A percentile compares a stretch with the other conserved stretches of the same genome.
Evolutionary conservation across 1,140 invertebrate species (phyloP).

Genomic region (Trichogramma pretiosum): DNA sequence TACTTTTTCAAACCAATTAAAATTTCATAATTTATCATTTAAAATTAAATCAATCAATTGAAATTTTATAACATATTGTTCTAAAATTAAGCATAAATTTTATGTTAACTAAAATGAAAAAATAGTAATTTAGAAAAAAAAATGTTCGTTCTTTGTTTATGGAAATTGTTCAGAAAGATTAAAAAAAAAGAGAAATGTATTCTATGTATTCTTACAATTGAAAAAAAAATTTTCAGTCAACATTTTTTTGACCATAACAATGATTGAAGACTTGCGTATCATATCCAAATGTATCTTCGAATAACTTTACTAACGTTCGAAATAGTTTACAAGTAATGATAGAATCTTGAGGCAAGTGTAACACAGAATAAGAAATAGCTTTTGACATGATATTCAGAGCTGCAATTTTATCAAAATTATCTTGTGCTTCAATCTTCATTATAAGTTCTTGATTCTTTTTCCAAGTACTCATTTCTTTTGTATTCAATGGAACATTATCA

Average conservation of each 20-base stretch:
- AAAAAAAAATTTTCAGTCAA: too few species aligned
- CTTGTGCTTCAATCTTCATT: neutral
- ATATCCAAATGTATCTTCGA: constrained; percentile 1
- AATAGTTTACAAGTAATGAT: neutral
- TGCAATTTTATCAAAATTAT: neutral
- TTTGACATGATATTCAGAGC: neutral
- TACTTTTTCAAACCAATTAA: too few species aligned
- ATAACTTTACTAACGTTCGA: neutral
- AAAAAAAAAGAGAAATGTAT: too few species aligned
- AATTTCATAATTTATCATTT: too few species aligned
- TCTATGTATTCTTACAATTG: too few species aligned
- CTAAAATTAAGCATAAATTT: too few species aligned
- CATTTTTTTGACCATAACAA: neutral
- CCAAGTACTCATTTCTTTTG: neutral
- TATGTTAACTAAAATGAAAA: too few species aligned
- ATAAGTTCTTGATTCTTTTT: constrained; percentile 1
- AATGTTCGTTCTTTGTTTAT: too few species aligned
- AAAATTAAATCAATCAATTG: too few species aligned
- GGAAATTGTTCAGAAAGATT: too few species aligned
- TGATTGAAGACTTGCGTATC: neutral
- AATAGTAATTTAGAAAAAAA: too few species aligned
- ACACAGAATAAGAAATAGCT: neutral
- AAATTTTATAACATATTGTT: too few species aligned
- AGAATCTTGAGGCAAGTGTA: neutral
- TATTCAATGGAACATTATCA: neutral